phyloP scores from a whole-genome alignment of 2,113 vertebrate species.

The Cyprinodon variegatus region DNA sequence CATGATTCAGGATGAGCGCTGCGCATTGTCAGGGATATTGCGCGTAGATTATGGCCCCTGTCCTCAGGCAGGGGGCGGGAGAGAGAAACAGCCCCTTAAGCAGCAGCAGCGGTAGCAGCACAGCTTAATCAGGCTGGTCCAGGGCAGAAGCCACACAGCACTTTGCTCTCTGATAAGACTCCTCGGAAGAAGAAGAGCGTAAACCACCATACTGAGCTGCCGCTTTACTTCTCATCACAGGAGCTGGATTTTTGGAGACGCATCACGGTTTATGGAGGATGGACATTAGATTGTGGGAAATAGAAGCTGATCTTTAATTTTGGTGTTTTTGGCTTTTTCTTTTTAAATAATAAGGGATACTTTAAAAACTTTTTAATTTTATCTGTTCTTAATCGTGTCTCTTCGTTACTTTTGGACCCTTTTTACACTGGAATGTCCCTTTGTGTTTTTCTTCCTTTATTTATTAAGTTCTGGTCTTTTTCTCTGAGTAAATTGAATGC shows the following conservation, averaged over 20 bases:
- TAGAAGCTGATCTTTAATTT: conserved; percentile 21
- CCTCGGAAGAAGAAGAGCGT: conserved; percentile 61
- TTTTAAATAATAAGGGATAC: neutral
- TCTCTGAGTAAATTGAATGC: neutral
- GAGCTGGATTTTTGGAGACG: conserved; percentile 16
- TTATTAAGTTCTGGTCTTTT: neutral
- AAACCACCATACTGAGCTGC: conserved; percentile 34
- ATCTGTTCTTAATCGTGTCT: neutral
- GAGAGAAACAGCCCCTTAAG: conserved; percentile 51
- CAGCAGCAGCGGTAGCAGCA: conserved; percentile 21
- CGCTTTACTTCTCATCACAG: conserved; percentile 25
- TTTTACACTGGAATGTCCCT: conserved; percentile 7
- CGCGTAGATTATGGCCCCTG: conserved; percentile 4
- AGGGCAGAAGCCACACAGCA: conserved; percentile 62
- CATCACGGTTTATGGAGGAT: conserved; percentile 46
- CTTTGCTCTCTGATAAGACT: conserved; percentile 75
- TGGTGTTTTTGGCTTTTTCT: conserved; percentile 27
- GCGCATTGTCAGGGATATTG: conserved; percentile 11
- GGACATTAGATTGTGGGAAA: neutral
- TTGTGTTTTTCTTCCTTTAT: neutral
- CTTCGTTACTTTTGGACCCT: conserved; percentile 8
- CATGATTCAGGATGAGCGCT: conserved; percentile 19
- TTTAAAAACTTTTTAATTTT: neutral
- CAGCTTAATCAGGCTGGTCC: conserved; percentile 76
- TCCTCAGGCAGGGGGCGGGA: conserved; percentile 79